phyloP scores from a whole-genome alignment of 2,797 vertebrate species.

The Platalea minor region DNA sequence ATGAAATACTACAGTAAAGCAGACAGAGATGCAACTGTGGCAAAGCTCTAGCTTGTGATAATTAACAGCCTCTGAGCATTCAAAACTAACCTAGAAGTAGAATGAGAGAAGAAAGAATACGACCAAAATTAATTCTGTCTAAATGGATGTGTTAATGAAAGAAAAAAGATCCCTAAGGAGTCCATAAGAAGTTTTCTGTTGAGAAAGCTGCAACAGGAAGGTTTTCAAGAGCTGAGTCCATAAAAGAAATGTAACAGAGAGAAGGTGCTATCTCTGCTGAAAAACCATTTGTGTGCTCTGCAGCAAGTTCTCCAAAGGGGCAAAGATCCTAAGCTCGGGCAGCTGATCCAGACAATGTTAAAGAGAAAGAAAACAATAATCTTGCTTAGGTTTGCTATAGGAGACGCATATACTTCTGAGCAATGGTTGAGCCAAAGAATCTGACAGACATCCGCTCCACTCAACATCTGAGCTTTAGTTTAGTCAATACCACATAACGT shows the following conservation, averaged over 20 bases:
- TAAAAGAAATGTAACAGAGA: not conserved
- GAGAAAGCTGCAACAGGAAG: not conserved
- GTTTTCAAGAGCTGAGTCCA: not conserved
- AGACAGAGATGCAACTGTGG: not conserved
- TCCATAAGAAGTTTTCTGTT: not conserved
- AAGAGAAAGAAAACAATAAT: not conserved
- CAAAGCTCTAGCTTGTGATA: slow-evolving; percentile 1
- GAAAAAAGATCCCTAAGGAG: not conserved
- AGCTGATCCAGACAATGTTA: not conserved
- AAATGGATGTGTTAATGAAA: not conserved
- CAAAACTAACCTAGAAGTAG: not conserved
- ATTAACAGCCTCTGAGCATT: not conserved
- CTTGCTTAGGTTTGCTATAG: not conserved
- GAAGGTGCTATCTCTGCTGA: not conserved
- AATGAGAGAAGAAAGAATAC: not conserved
- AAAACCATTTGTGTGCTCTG: not conserved
- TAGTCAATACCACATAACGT: not conserved
- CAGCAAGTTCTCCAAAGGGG: not conserved
- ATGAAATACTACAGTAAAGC: slow-evolving; percentile 13
- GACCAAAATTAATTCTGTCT: not conserved
- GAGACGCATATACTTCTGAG: not conserved
- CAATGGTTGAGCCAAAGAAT: not conserved
- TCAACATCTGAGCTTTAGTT: not conserved
- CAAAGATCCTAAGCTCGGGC: not conserved
- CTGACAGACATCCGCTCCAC: not conserved